Percentiles rank a stretch among this genome's conserved stretches.
Evolutionary conservation across 2,888 invertebrate species (phyloP).

Genomic region (Muscina levida): DNA sequence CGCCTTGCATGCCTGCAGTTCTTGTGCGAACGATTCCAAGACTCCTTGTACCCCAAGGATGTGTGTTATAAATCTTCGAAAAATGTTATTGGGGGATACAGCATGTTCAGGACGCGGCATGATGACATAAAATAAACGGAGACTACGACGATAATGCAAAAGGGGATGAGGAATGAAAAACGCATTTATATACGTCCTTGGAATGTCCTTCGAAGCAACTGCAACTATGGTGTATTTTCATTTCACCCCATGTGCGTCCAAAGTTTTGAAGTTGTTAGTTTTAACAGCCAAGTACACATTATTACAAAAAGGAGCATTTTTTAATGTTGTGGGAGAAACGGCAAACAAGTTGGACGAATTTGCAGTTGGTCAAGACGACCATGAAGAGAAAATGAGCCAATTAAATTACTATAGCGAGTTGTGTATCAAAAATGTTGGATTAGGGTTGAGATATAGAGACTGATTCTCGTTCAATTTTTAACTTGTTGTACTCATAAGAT

Average conservation of each 20-base stretch:
- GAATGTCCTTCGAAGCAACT: conserved; percentile 67
- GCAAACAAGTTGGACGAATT: neutral
- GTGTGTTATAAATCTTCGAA: conserved; percentile 58
- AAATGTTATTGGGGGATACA: conserved; percentile 41
- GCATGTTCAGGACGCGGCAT: neutral
- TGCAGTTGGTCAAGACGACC: too few relatives aligned
- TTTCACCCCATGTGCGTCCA: neutral
- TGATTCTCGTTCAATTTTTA: too few relatives aligned
- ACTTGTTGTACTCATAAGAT: too few relatives aligned
- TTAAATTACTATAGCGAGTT: too few relatives aligned
- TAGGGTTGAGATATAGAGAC: too few relatives aligned
- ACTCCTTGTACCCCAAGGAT: conserved; percentile 54
- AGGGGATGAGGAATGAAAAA: conserved; percentile 29
- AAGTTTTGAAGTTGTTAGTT: conserved; percentile 6
- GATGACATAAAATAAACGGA: conserved; percentile 2
- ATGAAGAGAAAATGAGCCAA: too few relatives aligned
- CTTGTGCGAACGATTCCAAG: conserved; percentile 6
- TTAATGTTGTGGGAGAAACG: neutral
- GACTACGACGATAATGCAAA: conserved; percentile 5
- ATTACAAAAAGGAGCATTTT: neutral
- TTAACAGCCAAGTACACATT: neutral
- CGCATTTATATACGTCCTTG: conserved; percentile 67
- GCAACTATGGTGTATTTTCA: conserved; percentile 42
- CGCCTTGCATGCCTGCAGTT: conserved; percentile 19
- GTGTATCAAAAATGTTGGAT: too few relatives aligned